Percentiles rank a stretch among this genome's conserved stretches.
These are phyloP conservation scores for Spilogale gracilis DNA, from an alignment of 2,113 vertebrate species.

Conservation along the genomic window DNA sequence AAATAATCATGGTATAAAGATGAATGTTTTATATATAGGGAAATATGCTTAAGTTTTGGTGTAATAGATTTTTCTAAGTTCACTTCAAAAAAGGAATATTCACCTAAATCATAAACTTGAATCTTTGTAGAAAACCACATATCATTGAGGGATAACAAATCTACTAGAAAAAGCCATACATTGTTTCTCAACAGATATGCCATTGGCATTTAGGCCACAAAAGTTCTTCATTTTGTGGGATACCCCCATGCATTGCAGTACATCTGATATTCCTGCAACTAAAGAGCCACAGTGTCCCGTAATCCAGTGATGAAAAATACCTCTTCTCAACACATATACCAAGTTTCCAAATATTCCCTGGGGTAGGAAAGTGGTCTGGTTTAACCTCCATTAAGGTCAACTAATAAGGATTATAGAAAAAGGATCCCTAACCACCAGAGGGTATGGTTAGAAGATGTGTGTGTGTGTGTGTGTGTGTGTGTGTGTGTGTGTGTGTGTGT, in stretches of 20 bases:
- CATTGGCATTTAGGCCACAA: background rate
- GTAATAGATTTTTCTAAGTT: background rate
- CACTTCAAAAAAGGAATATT: background rate
- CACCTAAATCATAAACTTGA: background rate
- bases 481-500: no score
- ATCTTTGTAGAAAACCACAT: background rate
- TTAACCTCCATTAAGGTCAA: background rate
- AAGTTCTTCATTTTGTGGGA: background rate
- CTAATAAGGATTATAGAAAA: background rate
- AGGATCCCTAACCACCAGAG: background rate
- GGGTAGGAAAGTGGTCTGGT: background rate
- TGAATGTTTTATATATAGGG: background rate
- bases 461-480: no score
- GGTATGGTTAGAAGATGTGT: background rate
- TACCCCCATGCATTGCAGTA: background rate
- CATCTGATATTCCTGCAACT: background rate
- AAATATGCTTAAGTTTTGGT: background rate
- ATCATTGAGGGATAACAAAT: background rate
- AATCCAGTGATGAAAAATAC: background rate
- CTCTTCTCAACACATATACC: background rate
- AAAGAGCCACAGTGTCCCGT: background rate
- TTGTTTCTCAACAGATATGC: background rate
- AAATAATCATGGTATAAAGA: background rate
- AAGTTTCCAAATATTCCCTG: background rate
- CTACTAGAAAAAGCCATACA: background rate